Conservation (phyloP, 2,888 invertebrate species). For the Agrochola lychnidis region DNA sequence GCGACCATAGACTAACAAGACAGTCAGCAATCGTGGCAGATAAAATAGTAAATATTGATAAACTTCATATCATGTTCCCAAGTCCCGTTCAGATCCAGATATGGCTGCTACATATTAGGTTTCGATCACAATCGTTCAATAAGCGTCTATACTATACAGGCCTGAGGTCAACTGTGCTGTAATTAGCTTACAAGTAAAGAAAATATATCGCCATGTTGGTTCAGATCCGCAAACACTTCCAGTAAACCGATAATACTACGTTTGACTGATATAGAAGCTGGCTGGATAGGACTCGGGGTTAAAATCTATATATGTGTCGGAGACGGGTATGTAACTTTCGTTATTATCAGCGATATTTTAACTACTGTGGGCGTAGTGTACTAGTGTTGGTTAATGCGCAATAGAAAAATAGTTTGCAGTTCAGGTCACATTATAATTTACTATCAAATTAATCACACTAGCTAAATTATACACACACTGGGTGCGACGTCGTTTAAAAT, state of each 20-base stretch:
- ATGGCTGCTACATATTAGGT: constrained; percentile 45
- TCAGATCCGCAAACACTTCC: constrained; percentile 83
- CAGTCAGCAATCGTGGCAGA: no score
- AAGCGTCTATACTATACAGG: constrained; percentile 68
- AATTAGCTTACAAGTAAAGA: constrained; percentile 79
- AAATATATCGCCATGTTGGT: constrained; percentile 80
- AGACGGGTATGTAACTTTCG: no score
- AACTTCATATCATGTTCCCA: constrained; percentile 7
- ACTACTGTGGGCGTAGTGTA: no score
- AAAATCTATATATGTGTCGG: no score
- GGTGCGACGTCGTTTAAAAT: no score
- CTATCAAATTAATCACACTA: no score
- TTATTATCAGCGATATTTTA: no score
- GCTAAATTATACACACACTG: no score
- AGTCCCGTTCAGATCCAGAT: constrained; percentile 30
- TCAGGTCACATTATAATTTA: no score
- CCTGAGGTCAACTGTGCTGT: constrained; percentile 54
- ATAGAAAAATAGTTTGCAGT: no score
- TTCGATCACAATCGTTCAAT: constrained; percentile 55
- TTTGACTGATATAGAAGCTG: constrained; percentile 32
- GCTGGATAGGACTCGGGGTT: constrained; percentile 58
- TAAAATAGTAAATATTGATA: constrained; percentile 30
- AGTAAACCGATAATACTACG: constrained; percentile 78
- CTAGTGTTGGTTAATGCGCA: no score
- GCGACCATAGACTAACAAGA: no score